Evolutionary conservation across 2,888 invertebrate species (phyloP), one percentile per base, ranked within the genome.

Genomic region (Zaprionus bogoriensis): DNA sequence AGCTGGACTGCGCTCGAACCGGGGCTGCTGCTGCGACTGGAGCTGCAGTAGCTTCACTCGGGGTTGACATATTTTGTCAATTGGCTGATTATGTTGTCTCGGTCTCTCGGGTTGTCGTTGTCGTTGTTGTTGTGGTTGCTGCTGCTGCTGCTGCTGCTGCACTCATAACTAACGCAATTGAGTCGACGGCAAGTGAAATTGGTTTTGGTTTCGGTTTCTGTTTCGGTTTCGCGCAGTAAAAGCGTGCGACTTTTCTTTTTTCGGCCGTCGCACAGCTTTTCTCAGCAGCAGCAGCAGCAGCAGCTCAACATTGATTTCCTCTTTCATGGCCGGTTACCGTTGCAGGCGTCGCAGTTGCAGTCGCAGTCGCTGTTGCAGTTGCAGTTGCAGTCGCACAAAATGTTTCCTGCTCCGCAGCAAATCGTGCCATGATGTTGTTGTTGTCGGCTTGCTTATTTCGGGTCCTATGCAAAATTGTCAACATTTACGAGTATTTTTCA

Each of bases 231-330:
- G 30, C 5, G 32, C 32, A 70, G 61, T 60, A 71, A 81, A 67
- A 81, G 75, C 85, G 79, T 79, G 82, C 51, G 75, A 80, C 72
- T 85, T 82, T 78, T 82, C 65, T 68, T 64, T 61, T 55, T 66
- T 61, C 42, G 39, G 23, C 44, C 53, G 79, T 54, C 68, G 57
- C 47, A 54, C 51, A 39, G 73, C 73, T 66, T 73, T 74, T 63
- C 68, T 42, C 58, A 60, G 67, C 82, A n/a, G n/a, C n/a, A n/a
- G n/a, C n/a, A n/a, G n/a, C n/a, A n/a, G n/a, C n/a, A n/a, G n/a
- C n/a, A n/a, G n/a, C n/a, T n/a, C n/a, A 75, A 78, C 82, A 82
- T 85, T 80, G 79, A 80, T 80, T 80, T 80, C 79, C 79, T 80
- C 79, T 80, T 80, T 80, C 85, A 79, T 79, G 82, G 79, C 78